Evolutionary conservation across 2,888 invertebrate genomes (phyloP), one percentile per base, ranked within the genome.

Genomic region (Drosophila mimetica): DNA sequence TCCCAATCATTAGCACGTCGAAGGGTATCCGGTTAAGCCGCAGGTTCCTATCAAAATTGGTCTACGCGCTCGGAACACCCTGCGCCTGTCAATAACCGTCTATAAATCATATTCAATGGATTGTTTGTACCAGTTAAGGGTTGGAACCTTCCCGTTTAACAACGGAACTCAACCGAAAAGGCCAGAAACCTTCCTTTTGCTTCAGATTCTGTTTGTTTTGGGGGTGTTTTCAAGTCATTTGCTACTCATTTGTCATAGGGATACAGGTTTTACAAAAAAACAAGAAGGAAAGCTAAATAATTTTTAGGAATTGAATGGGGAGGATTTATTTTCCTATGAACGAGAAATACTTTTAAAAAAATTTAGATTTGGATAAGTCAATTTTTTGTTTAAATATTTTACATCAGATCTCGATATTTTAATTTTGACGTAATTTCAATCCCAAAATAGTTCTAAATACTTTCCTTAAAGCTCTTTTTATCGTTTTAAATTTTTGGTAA

Each of bases 91-190:
- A 71, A 66, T 64, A 69, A 20, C 25, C 34, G 11, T 41, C 66
- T 9, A 77, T 83, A 77, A 83, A 80, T 79, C 72, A 79, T 74
- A 32, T 60, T 66, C 32, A 52, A 30, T 18, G 36, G 51, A 50
- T 36, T 36, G 47, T 37, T 70, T 28, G 16, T 8, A 42, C 11
- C 51, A 32, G n/a, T 67, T 37, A 32, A n/a, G 55, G 47, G 63
- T 50, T 64, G 64, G 0, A 22, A 63, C 16, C 5, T 18, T 7
- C 11, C 22, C 64, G 14, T 36, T 48, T 63, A 50, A 11, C 11
- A 6, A 11, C 6, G 20, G 20, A 63, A 42, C 22, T n/a, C 34
- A 30, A 42, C 28, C 28, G 48, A 47, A 42, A 42, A 60, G 30
- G 9, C 18, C 6, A 41, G 8, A 0, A 41, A 34, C n/a, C 28